Evolutionary conservation across 2,888 invertebrate genomes (phyloP), one percentile per base, ranked within the genome.

Genomic region (Ditylenchus weischeri): DNA sequence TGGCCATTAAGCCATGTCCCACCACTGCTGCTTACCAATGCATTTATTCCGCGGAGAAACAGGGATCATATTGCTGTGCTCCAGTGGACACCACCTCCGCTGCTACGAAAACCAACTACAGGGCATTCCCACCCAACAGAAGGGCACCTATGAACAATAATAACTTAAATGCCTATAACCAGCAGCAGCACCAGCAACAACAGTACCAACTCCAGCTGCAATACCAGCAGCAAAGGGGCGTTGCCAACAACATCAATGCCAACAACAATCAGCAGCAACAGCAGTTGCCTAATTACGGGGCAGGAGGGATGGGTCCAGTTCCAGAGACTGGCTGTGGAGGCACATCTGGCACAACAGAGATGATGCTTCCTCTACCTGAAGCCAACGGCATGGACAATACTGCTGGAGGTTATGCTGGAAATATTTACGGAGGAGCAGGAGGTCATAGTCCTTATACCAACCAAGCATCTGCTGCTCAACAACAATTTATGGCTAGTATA

Each of bases 31-130:
- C 81, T 58, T 81, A 80, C 62, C 78, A 80, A 29, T 81, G 81
- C 70, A 78, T 81, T 54, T 81, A 81, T 65, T 79, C 79, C 5
- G 78, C 80, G 23, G 79, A 81, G 60, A 77, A 79, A 65, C 79
- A 80, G 72, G 78, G 82, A 58, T 80, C 80, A 0, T 81, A 74
- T 68, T 81, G 81, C 66, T 81, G 81, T 54, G 80, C 81, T 19
- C 79, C 80, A 19, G 76, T 81, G 63, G 80, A 80, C 64, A 77
- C 81, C n/a, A 75, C 78, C 11, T 21, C 43, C 43, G 66, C 59
- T 18, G 36, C 38, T 59, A 59, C n/a, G 29, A 64, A 18, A 58
- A 51, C 43, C 43, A 43, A 43, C 15, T 43, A 43, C 43, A 43
- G 43, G 43, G 43, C 43, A 43, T 43, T 43, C 15, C 43, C 43